phyloP scores from a whole-genome alignment of 2,888 invertebrate genomes.

The Drosophila longiperda region DNA sequence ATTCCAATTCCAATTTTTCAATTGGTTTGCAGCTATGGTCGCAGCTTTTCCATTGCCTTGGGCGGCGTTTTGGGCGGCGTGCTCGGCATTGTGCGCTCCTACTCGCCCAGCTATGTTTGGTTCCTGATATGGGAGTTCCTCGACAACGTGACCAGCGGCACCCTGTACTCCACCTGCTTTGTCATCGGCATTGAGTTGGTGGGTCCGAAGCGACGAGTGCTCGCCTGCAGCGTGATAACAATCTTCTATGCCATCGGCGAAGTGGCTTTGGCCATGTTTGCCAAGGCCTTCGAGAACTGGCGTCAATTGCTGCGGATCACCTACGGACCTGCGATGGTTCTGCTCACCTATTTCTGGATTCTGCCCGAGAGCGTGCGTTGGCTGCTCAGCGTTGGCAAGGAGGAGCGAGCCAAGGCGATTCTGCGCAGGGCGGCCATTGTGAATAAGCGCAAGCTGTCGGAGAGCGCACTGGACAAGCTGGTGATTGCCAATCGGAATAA shows the following conservation, averaged over 20 bases:
- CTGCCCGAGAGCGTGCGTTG: constrained; percentile 91
- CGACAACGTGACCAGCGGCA: constrained; percentile 89
- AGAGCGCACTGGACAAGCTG: constrained; percentile 85
- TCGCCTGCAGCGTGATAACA: constrained; percentile 90
- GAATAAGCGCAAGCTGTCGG: constrained; percentile 87
- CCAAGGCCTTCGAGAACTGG: constrained; percentile 90
- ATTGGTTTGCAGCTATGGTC: constrained; percentile 85
- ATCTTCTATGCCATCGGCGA: constrained; percentile 90
- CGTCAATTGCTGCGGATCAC: constrained; percentile 87
- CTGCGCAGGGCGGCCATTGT: constrained; percentile 88
- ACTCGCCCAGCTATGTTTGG: constrained; percentile 89
- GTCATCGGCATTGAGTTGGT: constrained; percentile 91
- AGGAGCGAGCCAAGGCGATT: constrained; percentile 86
- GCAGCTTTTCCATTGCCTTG: constrained; percentile 87
- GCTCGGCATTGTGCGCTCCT: constrained; percentile 89
- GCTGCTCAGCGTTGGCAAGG: constrained; percentile 88
- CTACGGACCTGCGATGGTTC: constrained; percentile 89
- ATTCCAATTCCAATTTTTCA: background rate
- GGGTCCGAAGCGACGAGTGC: constrained; percentile 89
- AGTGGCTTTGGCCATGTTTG: constrained; percentile 88
- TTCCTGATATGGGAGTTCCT: constrained; percentile 90
- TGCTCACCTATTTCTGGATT: constrained; percentile 89
- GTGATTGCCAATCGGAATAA: constrained; percentile 77
- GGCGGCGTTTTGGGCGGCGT: constrained; percentile 87
- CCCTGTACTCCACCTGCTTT: constrained; percentile 90